Conservation (phyloP, 1,140 invertebrate species). For the Periplaneta americana region DNA sequence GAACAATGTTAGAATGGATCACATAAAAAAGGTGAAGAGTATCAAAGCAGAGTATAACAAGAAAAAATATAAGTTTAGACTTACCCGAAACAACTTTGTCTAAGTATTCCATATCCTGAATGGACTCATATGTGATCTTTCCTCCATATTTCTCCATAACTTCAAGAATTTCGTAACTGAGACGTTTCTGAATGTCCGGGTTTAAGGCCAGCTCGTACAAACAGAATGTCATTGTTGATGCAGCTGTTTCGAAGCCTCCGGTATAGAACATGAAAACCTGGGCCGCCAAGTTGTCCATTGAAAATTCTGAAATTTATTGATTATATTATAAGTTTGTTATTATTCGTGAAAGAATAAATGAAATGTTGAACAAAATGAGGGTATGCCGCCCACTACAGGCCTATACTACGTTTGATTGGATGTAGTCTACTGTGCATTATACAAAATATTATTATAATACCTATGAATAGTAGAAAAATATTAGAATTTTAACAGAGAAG, state of each 20-base stretch:
- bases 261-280: constrained; percentile 43
- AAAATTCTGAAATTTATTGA: not conserved
- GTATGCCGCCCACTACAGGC: no score
- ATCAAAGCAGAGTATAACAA: no score
- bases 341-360: no score
- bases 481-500: no score
- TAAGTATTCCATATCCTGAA: constrained; percentile 27
- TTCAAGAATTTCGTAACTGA: constrained; percentile 36
- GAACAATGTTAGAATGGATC: no score
- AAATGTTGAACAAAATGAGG: no score
- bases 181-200: constrained; percentile 37
- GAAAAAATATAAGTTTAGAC: not conserved
- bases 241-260: constrained; percentile 50
- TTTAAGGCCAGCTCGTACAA: constrained; percentile 36
- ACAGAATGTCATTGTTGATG: constrained; percentile 34
- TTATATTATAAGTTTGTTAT: no score
- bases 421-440: no score
- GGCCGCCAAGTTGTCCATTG: constrained; percentile 32
- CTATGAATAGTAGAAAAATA: no score
- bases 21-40: no score
- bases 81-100: constrained; percentile 19
- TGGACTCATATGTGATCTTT: constrained; percentile 30
- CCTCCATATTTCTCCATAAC: constrained; percentile 25
- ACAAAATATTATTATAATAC: no score
- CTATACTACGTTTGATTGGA: no score